Base-by-base conservation (phyloP, 2,113 vertebrate genomes). In the Callopanchax toddi region DNA sequence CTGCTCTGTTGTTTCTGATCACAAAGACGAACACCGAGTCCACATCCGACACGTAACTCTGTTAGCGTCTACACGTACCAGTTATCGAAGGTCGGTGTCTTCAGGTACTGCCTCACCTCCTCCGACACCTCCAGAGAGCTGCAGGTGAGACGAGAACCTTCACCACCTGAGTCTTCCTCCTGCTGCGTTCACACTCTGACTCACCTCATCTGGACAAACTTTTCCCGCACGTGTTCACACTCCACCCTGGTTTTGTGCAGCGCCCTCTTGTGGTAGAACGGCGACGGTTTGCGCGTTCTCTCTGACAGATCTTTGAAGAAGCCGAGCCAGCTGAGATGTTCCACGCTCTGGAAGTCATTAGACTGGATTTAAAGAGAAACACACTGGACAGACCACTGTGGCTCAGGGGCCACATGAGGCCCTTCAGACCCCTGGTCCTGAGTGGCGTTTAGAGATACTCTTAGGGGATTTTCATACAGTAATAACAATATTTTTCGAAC, bases 241-340 rank as follows among this genome's bases (percentile, higher is more conserved):
- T 93, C 92, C 44, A 91, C 90, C 45, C 76, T 85, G 29, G 91
- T 91, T 64, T 92, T 93, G 8, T 60, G 82, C 26, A 93, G 78
- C 0, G 89, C 78, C 67, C 89, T 88, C 74, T 92, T 92, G 80
- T 92, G 93, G 77, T 93, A 92, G 70, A 94, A 93, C 0, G 92
- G 92, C 0, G 92, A 93, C 2, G 91, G 92, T 54, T 93, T 92
- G 66, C 86, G 85, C 1, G 87, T 86, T 45, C 87, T 82, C 37
- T 90, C 90, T 1, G 91, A 90, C 48, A 92, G 86, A 29, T 93
- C 87, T 70, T 94, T 94, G 61, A 91, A 94, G 34, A 94, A 55
- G 1, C 93, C 93, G 34, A 93, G 76, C 93, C 92, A 94, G 83
- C 93, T 94, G 45, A 94, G 84, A 61, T 92, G 90, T 77, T 94